Conservation (phyloP, 2,888 invertebrate genomes). For the Labia minor region DNA sequence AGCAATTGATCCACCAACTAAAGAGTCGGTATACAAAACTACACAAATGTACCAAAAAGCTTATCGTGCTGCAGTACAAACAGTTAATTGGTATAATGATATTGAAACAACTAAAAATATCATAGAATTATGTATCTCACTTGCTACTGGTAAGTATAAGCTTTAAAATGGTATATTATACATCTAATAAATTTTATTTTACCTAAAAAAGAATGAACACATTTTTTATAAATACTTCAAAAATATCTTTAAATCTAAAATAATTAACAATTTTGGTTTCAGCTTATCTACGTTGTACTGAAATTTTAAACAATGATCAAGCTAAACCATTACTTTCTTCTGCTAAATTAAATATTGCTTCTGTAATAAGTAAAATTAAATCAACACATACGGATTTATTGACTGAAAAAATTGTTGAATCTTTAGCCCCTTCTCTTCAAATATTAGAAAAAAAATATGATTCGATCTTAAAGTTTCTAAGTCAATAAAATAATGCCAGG, state of each 20-base stretch:
- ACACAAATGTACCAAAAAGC: conserved; percentile 67
- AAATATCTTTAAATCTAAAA: not conserved
- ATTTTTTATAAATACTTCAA: conserved; percentile 8
- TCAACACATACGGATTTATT: conserved; percentile 14
- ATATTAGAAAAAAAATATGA: conserved; percentile 13
- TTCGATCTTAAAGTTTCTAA: not conserved
- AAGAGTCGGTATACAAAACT: conserved; percentile 40
- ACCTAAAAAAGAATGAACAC: conserved; percentile 52
- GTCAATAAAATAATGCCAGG: not conserved
- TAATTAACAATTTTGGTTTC: conserved; percentile 5
- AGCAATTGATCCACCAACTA: conserved; percentile 30
- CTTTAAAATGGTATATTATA: not conserved
- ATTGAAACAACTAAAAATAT: conserved; percentile 47
- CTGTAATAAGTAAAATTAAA: not conserved
- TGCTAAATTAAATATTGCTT: not conserved
- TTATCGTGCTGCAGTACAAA: conserved; percentile 57
- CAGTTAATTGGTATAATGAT: conserved; percentile 45
- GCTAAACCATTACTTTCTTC: not conserved
- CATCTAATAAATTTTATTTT: too few species aligned
- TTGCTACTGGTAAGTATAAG: conserved; percentile 41
- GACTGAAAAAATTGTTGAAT: not conserved
- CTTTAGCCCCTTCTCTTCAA: not conserved
- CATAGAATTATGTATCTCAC: conserved; percentile 45
- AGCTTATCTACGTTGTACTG: not conserved
- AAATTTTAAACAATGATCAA: not conserved